Evolutionary conservation across 2,113 vertebrate genomes (phyloP), one percentile per base, ranked within the genome.

Genomic region (Oryzias javanicus): DNA sequence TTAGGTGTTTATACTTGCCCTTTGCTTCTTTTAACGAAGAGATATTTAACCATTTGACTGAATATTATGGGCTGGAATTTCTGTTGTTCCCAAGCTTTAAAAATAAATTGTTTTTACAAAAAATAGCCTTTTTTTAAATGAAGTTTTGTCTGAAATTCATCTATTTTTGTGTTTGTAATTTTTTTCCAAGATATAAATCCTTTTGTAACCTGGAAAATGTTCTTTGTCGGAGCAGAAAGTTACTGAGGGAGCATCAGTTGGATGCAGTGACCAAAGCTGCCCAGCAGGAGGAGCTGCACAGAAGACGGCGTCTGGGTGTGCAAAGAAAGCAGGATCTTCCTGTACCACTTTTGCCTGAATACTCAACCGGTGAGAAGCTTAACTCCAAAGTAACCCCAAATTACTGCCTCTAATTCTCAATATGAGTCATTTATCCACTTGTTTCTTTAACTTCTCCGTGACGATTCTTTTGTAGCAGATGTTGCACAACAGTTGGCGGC

Each of bases 201-300:
- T 14, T 16, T 15, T 25, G 10, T 13, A 19, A 20, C 13, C 22
- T 13, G 10, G 10, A 46, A 45, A 16, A 0, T 62, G 22, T 63
- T 35, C 45, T 4, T 41, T 41, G 6, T 61, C 14, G 67, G 1
- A 46, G 12, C 69, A 98, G 97, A 82, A 98, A 96, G 86, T 88
- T 98, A 57, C 89, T 98, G 72, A 92, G 94, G 64, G 95, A 98
- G 79, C 95, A 98, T 80, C 96, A 98, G 59, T 75, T 98, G 79
- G 96, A 98, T 78, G 89, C 93, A 0, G 93, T 94, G 80, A 98
- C 96, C 88, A 96, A 96, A 92, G 93, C 91, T 53, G 96, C 95
- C 55, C 97, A 98, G 70, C 95, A 95, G 85, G 96, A 95, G 65
- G 97, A 98, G 84, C 15, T 96, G 65, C 94, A 98, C 78, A 94